Evolutionary conservation across 2,888 invertebrate genomes (phyloP), one percentile per base, ranked within the genome.

Genomic region (Toxonevra muliebris): DNA sequence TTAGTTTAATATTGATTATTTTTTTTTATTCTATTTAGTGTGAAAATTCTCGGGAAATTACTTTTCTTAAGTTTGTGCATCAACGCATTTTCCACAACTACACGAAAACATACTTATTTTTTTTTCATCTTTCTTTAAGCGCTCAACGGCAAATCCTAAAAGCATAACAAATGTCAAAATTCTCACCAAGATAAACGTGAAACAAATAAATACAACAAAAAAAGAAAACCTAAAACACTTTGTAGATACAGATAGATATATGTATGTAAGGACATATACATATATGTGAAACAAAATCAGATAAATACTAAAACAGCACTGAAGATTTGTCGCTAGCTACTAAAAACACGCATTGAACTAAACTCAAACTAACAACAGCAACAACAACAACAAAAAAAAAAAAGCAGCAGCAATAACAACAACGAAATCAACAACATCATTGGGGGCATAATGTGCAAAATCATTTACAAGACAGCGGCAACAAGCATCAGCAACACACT

Each of bases 111-210:
- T 30, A 53, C 53, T 1, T 17, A 2, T 53, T 53, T 9, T 11
- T 11, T n/a, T 1, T 53, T 5, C 13, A 8, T 53, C 15, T 53
- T 19, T 53, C 17, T 17, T 12, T 11, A 19, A 19, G 53, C 13
- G 11, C 11, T 4, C 15, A n/a, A 12, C 48, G 2, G 2, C 60
- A 60, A 66, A 45, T 57, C 45, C 50, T 54, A 59, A 62, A 57
- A 60, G 52, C 15, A 52, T 57, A 45, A 50, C 68, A 70, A 62
- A 65, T 70, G 70, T 52, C 54, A 15, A 45, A 50, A 52, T 68
- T 70, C 70, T 55, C 70, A 70, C 70, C 62, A 64, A 62, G 68
- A 66, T 66, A 66, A 65, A 53, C 53, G 30, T 4, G 12, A 50
- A 41, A 20, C 50, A 52, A 48, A n/a, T 30, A 45, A 57, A 52